Evolutionary conservation across 1,140 invertebrate genomes (phyloP).

Genomic region (Tyrophagus putrescentiae): DNA sequence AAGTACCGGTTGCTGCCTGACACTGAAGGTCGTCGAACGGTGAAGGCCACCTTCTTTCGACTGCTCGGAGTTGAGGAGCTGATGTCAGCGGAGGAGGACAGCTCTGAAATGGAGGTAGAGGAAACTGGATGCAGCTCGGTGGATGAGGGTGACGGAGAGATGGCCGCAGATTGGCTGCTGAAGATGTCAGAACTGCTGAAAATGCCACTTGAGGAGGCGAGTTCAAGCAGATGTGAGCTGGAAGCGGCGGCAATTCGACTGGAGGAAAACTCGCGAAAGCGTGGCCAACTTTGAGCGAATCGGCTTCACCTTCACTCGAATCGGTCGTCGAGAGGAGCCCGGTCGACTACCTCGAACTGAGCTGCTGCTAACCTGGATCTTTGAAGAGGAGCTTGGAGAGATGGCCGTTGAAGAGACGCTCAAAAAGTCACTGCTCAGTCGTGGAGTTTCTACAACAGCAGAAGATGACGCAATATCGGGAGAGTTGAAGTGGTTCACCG

Average conservation of each 20-base stretch:
- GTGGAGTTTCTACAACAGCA: background rate
- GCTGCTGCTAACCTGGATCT: background rate
- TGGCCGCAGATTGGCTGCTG: no score
- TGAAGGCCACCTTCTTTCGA: conserved; percentile 7
- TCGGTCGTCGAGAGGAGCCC: background rate
- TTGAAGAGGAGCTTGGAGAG: no score
- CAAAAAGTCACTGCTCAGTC: background rate
- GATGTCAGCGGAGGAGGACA: background rate
- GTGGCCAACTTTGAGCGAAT: conserved; percentile 1
- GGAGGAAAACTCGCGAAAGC: background rate
- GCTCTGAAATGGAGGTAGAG: background rate
- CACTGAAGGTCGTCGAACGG: background rate
- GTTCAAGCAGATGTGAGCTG: background rate
- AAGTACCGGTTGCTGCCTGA: background rate
- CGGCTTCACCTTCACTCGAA: conserved; percentile 13
- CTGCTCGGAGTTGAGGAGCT: conserved; percentile 8
- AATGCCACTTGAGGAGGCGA: background rate
- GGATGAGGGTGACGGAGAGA: no score
- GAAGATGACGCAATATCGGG: no score
- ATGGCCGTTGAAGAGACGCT: no score
- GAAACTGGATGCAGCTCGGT: background rate
- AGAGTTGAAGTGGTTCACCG: no score
- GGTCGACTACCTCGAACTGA: background rate
- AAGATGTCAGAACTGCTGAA: no score
- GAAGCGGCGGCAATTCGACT: background rate